Percentiles rank a stretch among this genome's conserved stretches.
These are phyloP conservation scores for Mus minutoides DNA, from an alignment of 2,797 vertebrate species.

Conservation along the genomic window DNA sequence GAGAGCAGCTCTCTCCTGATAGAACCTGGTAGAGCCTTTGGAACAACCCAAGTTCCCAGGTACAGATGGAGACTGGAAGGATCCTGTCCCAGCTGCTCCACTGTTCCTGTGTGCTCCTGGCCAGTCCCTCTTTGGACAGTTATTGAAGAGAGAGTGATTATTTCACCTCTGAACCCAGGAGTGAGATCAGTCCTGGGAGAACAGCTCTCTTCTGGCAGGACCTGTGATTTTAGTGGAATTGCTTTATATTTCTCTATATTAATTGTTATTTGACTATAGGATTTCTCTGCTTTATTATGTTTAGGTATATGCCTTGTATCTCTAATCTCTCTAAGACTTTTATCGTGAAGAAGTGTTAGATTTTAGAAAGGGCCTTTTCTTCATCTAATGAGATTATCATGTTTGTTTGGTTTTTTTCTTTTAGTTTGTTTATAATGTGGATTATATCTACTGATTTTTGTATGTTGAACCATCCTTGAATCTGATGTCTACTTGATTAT, in stretches of 20 bases:
- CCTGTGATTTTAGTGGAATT: neutral
- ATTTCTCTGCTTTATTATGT: neutral
- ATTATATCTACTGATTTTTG: neutral
- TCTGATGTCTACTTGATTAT: neutral
- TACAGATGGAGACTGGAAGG: too few relatives aligned
- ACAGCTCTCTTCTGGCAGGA: too few relatives aligned
- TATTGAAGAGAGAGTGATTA: neutral
- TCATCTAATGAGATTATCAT: neutral
- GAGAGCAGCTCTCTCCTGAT: too few relatives aligned
- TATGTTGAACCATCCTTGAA: neutral
- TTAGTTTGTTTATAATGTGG: neutral
- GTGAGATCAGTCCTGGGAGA: too few relatives aligned
- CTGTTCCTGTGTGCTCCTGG: too few relatives aligned
- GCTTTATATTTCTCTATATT: neutral
- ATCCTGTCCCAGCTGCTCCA: too few relatives aligned
- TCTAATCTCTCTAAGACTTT: neutral
- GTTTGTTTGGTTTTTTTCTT: neutral
- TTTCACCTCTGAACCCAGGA: too few relatives aligned
- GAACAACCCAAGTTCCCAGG: too few relatives aligned
- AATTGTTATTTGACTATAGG: neutral
- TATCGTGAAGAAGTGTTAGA: neutral
- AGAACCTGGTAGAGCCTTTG: too few relatives aligned
- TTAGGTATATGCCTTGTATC: neutral
- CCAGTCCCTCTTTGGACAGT: too few relatives aligned
- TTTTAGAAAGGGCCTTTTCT: neutral